Percentiles rank a stretch among this genome's conserved stretches.
Conservation (phyloP, 2,888 invertebrate genomes). For the Meloe dianella region DNA sequence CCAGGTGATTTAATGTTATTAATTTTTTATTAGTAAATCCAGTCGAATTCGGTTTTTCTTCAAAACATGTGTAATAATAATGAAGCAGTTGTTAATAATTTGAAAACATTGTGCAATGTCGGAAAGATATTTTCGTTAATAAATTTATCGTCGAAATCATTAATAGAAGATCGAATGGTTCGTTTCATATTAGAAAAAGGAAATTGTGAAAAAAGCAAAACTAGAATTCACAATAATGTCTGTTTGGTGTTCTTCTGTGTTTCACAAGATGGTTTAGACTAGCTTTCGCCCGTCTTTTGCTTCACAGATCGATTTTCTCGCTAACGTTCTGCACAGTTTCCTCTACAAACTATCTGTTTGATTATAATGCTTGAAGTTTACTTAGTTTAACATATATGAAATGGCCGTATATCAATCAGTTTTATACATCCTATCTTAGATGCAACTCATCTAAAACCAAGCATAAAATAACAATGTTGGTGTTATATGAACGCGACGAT, state of each 20-base stretch:
- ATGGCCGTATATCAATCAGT: not conserved
- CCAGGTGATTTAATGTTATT: too few relatives aligned
- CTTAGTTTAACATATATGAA: not conserved
- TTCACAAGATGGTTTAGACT: not conserved
- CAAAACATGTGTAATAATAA: too few relatives aligned
- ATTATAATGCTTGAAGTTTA: too few relatives aligned
- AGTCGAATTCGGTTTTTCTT: too few relatives aligned
- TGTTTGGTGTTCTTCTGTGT: not conserved
- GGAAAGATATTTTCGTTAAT: too few relatives aligned
- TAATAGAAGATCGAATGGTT: not conserved
- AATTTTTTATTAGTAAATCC: too few relatives aligned
- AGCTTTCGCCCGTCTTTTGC: not conserved
- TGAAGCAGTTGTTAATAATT: too few relatives aligned
- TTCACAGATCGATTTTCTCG: not conserved
- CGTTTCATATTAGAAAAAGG: not conserved
- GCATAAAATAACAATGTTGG: not conserved
- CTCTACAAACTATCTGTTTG: too few relatives aligned
- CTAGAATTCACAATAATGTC: too few relatives aligned
- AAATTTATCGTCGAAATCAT: not conserved
- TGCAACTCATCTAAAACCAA: not conserved
- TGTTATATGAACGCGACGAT: not conserved
- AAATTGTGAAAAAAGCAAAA: not conserved
- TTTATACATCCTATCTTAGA: not conserved
- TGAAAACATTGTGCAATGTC: too few relatives aligned
- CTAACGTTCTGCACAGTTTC: not conserved